These are phyloP conservation scores for Fukomys damarensis DNA, from an alignment of 2,113 vertebrate species.

Conservation along the genomic window DNA sequence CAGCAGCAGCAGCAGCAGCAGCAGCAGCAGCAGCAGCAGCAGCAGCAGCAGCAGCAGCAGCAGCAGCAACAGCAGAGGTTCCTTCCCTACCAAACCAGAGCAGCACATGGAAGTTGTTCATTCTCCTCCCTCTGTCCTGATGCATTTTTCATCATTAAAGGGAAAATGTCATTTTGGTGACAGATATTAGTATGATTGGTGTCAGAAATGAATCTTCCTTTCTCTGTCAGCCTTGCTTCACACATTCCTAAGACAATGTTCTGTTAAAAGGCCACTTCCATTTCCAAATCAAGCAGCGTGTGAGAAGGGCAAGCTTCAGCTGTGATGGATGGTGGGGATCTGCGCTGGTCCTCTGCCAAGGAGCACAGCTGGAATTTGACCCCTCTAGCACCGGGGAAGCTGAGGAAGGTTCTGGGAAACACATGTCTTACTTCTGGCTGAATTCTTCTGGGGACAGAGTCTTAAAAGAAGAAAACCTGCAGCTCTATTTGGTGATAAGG, in stretches of 20 bases:
- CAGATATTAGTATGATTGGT: constrained; percentile 89
- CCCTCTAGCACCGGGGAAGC: neutral
- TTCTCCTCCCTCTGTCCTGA: constrained; percentile 79
- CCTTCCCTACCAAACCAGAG: neutral
- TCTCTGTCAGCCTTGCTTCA: constrained; percentile 85
- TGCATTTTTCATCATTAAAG: constrained; percentile 90
- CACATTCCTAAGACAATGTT: constrained; percentile 80
- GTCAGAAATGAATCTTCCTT: constrained; percentile 87
- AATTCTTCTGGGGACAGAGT: neutral
- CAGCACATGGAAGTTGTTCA: neutral
- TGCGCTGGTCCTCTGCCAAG: constrained; percentile 6
- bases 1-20: too few species aligned
- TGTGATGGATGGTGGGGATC: constrained; percentile 66
- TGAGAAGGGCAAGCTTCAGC: constrained; percentile 66
- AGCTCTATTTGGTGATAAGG: neutral
- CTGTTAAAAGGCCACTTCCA: constrained; percentile 87
- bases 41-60: too few species aligned
- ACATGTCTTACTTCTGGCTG: constrained; percentile 15
- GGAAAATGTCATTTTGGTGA: constrained; percentile 88
- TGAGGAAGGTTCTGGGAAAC: constrained; percentile 56
- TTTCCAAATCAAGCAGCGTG: constrained; percentile 77
- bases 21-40: neutral
- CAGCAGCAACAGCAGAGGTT: neutral
- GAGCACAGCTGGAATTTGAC: constrained; percentile 46
- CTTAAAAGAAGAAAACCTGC: neutral